Evolutionary conservation across 2,888 invertebrate species (phyloP).

Genomic region (Callosobruchus maculatus): DNA sequence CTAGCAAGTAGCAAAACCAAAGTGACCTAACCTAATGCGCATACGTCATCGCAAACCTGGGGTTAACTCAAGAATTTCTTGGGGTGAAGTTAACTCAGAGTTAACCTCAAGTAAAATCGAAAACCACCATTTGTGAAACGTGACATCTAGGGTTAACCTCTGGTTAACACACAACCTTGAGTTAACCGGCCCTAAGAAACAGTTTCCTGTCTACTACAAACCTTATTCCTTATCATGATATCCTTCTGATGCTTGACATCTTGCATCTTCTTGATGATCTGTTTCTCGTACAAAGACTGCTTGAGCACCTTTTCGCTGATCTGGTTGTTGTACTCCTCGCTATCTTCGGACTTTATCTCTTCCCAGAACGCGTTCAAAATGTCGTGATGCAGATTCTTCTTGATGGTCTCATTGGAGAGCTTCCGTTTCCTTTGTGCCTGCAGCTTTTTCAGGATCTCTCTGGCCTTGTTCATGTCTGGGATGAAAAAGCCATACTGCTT

Average conservation of each 20-base stretch:
- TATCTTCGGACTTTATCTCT: slow-evolving; percentile 53
- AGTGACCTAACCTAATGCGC: no score
- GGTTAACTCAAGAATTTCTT: no score
- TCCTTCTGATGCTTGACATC: slow-evolving; percentile 59
- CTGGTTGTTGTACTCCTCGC: slow-evolving; percentile 51
- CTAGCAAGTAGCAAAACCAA: no score
- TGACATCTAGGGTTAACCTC: no score
- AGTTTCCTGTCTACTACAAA: no score
- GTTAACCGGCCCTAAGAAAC: no score
- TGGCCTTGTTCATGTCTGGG: slow-evolving; percentile 37
- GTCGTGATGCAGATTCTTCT: slow-evolving; percentile 49
- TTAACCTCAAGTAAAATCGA: no score
- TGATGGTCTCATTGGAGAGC: slow-evolving; percentile 33
- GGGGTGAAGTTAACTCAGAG: no score
- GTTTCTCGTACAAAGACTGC: slow-evolving; percentile 63
- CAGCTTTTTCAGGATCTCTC: slow-evolving; percentile 52
- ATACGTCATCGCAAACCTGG: no score
- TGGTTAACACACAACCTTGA: no score
- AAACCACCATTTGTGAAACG: no score
- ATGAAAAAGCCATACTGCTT: slow-evolving; percentile 20
- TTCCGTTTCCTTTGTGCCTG: slow-evolving; percentile 49
- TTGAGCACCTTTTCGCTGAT: slow-evolving; percentile 58
- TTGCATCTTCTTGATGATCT: slow-evolving; percentile 60
- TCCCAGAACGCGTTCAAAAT: slow-evolving; percentile 55
- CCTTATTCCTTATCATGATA: slow-evolving; percentile 54